A percentile compares a stretch with the other conserved stretches of the same genome.
phyloP scores from a whole-genome alignment of 2,113 vertebrate species.

The Tragelaphus scriptus region DNA sequence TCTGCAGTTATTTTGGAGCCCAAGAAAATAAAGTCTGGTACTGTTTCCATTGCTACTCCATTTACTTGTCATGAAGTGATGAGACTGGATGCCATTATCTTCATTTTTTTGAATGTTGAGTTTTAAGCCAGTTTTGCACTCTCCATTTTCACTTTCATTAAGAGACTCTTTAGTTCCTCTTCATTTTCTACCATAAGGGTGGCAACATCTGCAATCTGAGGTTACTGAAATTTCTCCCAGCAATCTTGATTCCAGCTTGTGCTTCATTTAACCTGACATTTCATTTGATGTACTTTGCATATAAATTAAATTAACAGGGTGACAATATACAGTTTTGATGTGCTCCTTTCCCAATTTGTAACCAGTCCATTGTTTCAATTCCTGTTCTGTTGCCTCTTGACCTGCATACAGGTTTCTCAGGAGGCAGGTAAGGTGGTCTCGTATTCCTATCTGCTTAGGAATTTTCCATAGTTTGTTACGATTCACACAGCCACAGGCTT shows the following conservation, averaged over 20 bases:
- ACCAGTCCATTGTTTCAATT: background rate
- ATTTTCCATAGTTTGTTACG: background rate
- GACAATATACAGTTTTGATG: background rate
- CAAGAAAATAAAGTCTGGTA: background rate
- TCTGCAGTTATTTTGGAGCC: background rate
- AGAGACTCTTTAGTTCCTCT: background rate
- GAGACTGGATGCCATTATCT: background rate
- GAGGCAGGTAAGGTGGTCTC: background rate
- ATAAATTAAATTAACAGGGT: background rate
- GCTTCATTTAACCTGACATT: background rate
- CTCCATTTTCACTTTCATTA: background rate
- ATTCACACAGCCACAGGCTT: background rate
- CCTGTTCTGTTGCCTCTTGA: background rate
- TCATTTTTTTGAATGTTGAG: background rate
- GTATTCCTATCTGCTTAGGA: background rate
- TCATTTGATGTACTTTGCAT: background rate
- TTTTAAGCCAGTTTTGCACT: background rate
- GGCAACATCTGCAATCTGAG: background rate
- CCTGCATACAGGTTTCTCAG: background rate
- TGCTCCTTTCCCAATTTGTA: background rate
- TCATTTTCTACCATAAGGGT: background rate
- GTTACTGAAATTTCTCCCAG: background rate
- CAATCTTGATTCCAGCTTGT: background rate
- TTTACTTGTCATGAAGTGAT: background rate
- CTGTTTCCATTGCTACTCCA: background rate